Evolutionary conservation across 2,113 vertebrate species (phyloP), one percentile per base, ranked within the genome.

Genomic region (Seriola quinqueradiata): DNA sequence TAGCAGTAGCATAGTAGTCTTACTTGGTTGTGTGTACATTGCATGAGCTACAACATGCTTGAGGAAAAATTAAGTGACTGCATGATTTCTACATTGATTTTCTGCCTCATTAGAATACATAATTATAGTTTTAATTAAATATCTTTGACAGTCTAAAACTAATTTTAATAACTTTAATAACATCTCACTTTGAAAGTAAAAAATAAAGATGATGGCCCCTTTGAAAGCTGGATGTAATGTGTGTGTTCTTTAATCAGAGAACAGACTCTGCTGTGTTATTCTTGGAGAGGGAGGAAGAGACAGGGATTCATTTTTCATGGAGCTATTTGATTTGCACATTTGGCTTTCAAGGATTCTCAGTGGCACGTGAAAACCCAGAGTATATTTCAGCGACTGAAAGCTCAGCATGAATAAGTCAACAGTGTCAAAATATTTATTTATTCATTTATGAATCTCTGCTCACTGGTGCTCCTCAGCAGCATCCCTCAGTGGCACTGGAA

Each of bases 381-480:
- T 77, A 64, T 78, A 85, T 91, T 86, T 88, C 88, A 90, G 83
- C 10, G 3, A 67, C 83, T 87, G 82, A 90, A 88, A 92, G 90
- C 86, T 84, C 77, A 65, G 59, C 87, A 94, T 95, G 92, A 94
- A 94, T 95, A 93, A 95, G 57, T 94, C 80, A 94, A 57, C 86
- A 89, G 81, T 91, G 89, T 93, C 92, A 93, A 89, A 91, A 84
- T 92, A 79, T 91, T 91, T 84, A 93, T 94, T 90, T 87, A 92
- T 93, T 93, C 86, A 93, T 92, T 93, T 82, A 94, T 93, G 90
- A 93, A 87, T 75, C 25, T 58, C 63, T 87, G 59, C 76, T 81
- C 79, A 61, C 66, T 64, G 69, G 73, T 81, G 81, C 58, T 87
- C 75, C 58, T 65, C 73, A 42, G 63, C 66, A 70, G 67, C 54